Base-by-base conservation (phyloP, 2,113 vertebrate genomes). In the Chrysochloris asiatica region DNA sequence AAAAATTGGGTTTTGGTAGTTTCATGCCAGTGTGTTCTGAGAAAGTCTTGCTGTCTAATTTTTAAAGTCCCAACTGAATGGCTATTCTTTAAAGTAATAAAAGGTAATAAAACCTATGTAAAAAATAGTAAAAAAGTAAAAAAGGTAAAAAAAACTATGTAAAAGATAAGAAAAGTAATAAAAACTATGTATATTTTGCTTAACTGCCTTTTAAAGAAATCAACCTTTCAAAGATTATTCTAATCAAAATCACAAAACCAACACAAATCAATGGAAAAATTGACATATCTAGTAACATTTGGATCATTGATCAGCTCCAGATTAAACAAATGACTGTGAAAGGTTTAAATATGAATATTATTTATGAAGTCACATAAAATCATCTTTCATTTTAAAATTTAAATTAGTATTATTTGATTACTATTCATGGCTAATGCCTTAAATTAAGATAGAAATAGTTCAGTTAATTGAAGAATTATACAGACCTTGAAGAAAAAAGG, bases 201-300 rank as follows among this genome's bases (percentile, higher is more conserved):
- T 83, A 96, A 89, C 95, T 95, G 90, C 45, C 73, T 96, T 93
- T 94, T 95, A 88, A 86, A 96, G 85, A 47, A 96, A 96, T 94
- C 83, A 92, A 50, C 73, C 36, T 88, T 82, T 92, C 95, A 97
- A 97, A 97, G 94, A 84, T 96, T 97, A 96, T 96, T 86, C 88
- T 94, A 89, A 93, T 96, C 93, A 96, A 96, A 95, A 96, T 94
- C 61, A 92, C 86, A 96, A 93, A 96, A 95, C 48, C 48, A 36
- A 8, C 59, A 92, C 78, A 92, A 96, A 95, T 78, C 88, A 90
- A 50, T 83, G 78, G 79, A 94, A 96, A 96, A 86, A 86, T 79
- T 93, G 83, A 77, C 83, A 86, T 93, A 92, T 59, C 85, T 90
- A 54, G 78, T 94, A 93, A 59, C 86, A 95, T 94, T 91, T 95